A percentile compares a stretch with the other conserved stretches of the same genome.
These are phyloP conservation scores for Corbicula japonica DNA, from an alignment of 2,888 invertebrate genomes.

Conservation along the genomic window DNA sequence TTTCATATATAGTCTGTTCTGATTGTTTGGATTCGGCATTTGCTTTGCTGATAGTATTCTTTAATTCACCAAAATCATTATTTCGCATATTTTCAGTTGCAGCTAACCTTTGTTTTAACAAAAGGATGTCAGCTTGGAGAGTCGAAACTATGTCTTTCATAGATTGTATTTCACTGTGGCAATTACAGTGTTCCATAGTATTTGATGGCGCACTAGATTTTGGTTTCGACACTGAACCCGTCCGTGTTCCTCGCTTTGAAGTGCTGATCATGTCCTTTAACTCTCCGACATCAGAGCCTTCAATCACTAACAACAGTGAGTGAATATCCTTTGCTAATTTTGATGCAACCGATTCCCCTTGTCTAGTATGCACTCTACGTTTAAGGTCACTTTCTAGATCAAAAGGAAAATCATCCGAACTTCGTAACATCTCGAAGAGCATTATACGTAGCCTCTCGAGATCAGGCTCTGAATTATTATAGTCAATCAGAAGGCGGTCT, in stretches of 20 bases:
- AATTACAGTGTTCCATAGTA: too few species aligned
- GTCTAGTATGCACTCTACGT: background rate
- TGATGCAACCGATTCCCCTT: background rate
- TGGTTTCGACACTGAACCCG: background rate
- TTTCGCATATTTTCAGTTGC: too few species aligned
- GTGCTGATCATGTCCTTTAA: background rate
- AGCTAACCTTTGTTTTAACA: background rate
- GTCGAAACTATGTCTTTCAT: background rate
- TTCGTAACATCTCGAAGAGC: background rate
- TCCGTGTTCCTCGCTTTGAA: background rate
- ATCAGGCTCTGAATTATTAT: background rate
- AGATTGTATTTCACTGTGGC: background rate
- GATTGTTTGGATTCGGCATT: too few species aligned
- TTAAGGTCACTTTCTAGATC: background rate
- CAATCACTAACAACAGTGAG: background rate
- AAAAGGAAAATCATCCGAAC: constrained; percentile 1
- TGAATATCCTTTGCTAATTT: background rate
- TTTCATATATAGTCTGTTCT: too few species aligned
- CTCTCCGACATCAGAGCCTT: background rate
- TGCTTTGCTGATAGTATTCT: too few species aligned
- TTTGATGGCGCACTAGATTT: background rate
- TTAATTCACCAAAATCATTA: too few species aligned
- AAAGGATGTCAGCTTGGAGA: background rate
- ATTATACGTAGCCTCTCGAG: background rate
- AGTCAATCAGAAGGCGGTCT: background rate